Evolutionary conservation across 2,113 vertebrate genomes (phyloP), one percentile per base, ranked within the genome.

Genomic region (Tichodroma muraria): DNA sequence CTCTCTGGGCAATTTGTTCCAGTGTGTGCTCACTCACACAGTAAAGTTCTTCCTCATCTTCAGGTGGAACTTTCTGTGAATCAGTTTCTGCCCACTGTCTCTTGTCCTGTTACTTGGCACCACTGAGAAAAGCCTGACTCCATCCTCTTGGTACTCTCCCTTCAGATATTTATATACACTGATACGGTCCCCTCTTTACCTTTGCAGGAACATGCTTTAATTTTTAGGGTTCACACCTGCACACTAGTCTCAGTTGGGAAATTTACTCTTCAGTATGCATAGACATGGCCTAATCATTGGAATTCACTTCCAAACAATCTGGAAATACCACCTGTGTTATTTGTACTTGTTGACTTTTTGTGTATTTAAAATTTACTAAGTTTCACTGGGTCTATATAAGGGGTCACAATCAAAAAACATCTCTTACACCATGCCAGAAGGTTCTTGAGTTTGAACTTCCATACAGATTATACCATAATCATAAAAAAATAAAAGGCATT

Each of bases 101-200:
- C 54, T 68, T 61, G 40, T 68, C 38, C 38, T 76, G 15, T 15
- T 76, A 38, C 8, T 27, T 40, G 54, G 49, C n/a, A 82, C 4
- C 70, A 69, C n/a, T 21, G n/a, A 60, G n/a, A 81, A 53, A 20
- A 53, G 30, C n/a, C n/a, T 35, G 45, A 2, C 0, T 69, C n/a
- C 40, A 76, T 23, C 13, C 30, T 49, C n/a, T 61, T 47, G 47
- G 6, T 30, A 35, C 6, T 14, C 11, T 53, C 47, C 45, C 61
- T 68, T 35, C 53, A 53, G 28, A 24, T 54, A 47, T 45, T 47
- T 27, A 47, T 9, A 22, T 4, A 53, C 17, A 40, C 6, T 38
- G 33, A 45, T 18, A 75, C 0, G 0, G 24, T 27, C 8, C 30
- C 11, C n/a, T 47, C 20, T 31, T 40, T n/a, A 40, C 10, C 21